Evolutionary conservation across 2,888 invertebrate genomes (phyloP).

Genomic region (Pyrrhia umbra): DNA sequence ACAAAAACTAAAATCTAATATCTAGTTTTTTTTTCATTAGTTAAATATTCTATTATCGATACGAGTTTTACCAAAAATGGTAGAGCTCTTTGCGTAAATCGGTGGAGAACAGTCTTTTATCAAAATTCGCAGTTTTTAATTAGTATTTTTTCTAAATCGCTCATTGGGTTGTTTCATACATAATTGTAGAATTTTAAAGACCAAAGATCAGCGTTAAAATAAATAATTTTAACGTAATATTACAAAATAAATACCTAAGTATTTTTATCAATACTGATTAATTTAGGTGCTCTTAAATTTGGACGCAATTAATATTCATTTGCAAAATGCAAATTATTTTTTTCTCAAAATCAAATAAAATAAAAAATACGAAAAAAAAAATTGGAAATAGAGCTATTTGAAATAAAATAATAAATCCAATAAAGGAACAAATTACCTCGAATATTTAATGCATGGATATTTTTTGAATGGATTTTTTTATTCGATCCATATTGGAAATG

Average conservation of each 20-base stretch:
- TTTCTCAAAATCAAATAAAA: background rate
- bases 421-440: too few relatives aligned
- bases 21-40: slow-evolving; percentile 23
- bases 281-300: slow-evolving; percentile 2
- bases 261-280: background rate
- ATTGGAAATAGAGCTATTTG: too few relatives aligned
- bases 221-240: too few relatives aligned
- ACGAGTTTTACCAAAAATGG: slow-evolving; percentile 54
- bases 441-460: too few relatives aligned
- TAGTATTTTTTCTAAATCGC: background rate
- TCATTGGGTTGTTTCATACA: slow-evolving; percentile 5
- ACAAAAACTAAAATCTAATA: slow-evolving; percentile 31
- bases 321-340: background rate
- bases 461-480: background rate
- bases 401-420: too few relatives aligned
- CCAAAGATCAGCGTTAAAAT: background rate
- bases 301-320: slow-evolving; percentile 17
- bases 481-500: background rate
- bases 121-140: slow-evolving; percentile 35
- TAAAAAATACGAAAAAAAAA: background rate
- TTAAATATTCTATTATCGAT: slow-evolving; percentile 24
- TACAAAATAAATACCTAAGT: background rate
- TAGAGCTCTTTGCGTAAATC: slow-evolving; percentile 34
- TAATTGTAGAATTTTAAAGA: background rate
- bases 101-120: slow-evolving; percentile 59